Evolutionary conservation across 2,113 vertebrate species (phyloP), one percentile per base, ranked within the genome.

Genomic region (Hiodon alosoides): DNA sequence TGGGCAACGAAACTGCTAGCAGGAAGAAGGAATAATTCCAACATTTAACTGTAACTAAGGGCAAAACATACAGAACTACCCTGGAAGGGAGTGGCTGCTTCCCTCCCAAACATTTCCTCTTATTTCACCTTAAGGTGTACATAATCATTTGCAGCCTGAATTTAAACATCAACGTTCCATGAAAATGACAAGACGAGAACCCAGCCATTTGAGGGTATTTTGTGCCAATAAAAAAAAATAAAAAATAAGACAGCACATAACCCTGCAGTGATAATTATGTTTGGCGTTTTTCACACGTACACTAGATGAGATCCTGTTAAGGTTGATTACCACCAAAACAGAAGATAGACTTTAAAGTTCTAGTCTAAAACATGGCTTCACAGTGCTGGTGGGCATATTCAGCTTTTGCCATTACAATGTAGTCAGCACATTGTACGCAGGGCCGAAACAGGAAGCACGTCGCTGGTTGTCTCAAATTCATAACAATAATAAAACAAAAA

Each of bases 301-400:
- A 51, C 72, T 47, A 73, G 51, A 51, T 8, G 61, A 65, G 72
- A 73, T 65, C 61, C 61, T 55, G 60, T 58, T 54, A 59, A 67
- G 53, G 16, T 74, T 68, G 73, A 67, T 75, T 67, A 48, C 54
- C 73, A 75, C 64, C 54, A 66, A 79, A 80, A 79, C 73, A 85
- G 69, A 76, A 82, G 78, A 81, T 77, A 78, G 76, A 68, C 82
- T 80, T 69, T 72, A 78, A 86, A 85, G 86, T 86, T 88, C 87
- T 90, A 89, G 90, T 90, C 88, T 84, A 84, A 83, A 85, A 86
- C 83, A 85, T 86, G 83, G 85, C 82, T 85, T 87, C 88, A 91
- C 90, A 91, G 89, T 91, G 90, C 86, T 80, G 81, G 79, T 82
- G 84, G 81, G 80, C 80, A 86, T 78, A 81, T 79, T 84, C 80